phyloP scores from a whole-genome alignment of 2,797 vertebrate species.

The Petrocephalus sullivani region DNA sequence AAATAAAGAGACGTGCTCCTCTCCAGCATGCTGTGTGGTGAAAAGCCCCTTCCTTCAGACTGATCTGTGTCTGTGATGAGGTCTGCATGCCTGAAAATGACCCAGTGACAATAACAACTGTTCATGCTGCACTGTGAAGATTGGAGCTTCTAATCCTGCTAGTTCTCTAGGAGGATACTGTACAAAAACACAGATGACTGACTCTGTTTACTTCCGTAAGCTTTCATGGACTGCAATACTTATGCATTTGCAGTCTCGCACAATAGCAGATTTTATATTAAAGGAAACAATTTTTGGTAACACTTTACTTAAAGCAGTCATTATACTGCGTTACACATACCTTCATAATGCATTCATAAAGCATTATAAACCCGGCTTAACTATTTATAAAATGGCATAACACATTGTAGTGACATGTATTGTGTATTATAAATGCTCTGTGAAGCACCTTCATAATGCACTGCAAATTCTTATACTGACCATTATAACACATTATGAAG shows the following conservation, averaged over 20 bases:
- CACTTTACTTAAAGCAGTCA: too few species aligned
- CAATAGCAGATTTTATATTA: neutral
- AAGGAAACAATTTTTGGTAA: neutral
- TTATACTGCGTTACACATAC: too few species aligned
- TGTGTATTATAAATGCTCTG: too few species aligned
- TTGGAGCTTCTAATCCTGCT: neutral
- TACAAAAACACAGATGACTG: neutral
- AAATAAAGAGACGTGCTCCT: neutral
- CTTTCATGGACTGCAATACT: neutral
- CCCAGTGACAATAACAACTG: neutral
- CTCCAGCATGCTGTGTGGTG: conserved; percentile 12
- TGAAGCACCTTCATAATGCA: too few species aligned
- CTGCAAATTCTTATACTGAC: too few species aligned
- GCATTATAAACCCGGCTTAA: too few species aligned
- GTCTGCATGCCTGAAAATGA: neutral
- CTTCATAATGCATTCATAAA: too few species aligned
- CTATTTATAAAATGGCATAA: too few species aligned
- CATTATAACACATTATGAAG: too few species aligned
- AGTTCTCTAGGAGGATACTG: neutral
- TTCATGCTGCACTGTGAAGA: neutral
- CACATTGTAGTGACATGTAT: too few species aligned
- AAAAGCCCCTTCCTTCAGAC: neutral
- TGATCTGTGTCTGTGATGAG: neutral
- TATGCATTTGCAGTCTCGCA: neutral
- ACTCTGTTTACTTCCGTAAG: neutral